A percentile compares a stretch with the other conserved stretches of the same genome.
phyloP scores from a whole-genome alignment of 2,113 vertebrate species.

The Lasiurus borealis region DNA sequence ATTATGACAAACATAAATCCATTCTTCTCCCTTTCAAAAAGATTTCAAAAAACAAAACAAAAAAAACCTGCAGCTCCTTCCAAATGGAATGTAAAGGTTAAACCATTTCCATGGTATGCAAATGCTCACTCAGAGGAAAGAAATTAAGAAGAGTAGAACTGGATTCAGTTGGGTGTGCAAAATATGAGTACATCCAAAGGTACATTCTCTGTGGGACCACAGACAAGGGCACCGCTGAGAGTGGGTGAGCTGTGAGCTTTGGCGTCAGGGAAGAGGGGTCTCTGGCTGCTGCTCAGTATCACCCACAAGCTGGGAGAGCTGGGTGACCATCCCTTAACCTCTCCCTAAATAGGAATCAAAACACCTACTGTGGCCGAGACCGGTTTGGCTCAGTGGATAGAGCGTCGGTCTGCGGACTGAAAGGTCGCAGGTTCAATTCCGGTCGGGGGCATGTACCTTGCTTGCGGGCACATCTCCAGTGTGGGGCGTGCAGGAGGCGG shows the following conservation, averaged over 20 bases:
- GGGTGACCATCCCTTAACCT: not conserved
- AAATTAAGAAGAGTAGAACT: constrained; percentile 14
- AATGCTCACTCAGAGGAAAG: not conserved
- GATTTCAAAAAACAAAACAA: constrained; percentile 14
- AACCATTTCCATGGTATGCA: not conserved
- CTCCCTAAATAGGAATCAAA: not conserved
- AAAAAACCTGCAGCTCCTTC: not conserved
- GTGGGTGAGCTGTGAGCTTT: not conserved
- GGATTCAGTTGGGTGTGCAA: not conserved
- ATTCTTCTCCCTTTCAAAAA: constrained; percentile 14
- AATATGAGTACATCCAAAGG: constrained; percentile 5
- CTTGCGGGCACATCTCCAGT: too few species aligned
- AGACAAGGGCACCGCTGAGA: not conserved
- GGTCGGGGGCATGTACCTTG: too few species aligned
- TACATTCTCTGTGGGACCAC: not conserved
- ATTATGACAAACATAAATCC: constrained; percentile 46
- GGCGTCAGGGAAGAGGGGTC: not conserved
- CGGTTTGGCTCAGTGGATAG: too few species aligned
- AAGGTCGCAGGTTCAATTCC: too few species aligned
- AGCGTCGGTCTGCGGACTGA: too few species aligned
- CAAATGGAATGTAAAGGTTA: not conserved
- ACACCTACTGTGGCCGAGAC: not conserved
- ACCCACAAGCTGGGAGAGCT: not conserved
- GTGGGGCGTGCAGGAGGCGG: too few species aligned
- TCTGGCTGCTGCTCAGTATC: not conserved